These are phyloP conservation scores for Lathronympha strigana DNA, from an alignment of 2,888 invertebrate genomes.

Conservation along the genomic window DNA sequence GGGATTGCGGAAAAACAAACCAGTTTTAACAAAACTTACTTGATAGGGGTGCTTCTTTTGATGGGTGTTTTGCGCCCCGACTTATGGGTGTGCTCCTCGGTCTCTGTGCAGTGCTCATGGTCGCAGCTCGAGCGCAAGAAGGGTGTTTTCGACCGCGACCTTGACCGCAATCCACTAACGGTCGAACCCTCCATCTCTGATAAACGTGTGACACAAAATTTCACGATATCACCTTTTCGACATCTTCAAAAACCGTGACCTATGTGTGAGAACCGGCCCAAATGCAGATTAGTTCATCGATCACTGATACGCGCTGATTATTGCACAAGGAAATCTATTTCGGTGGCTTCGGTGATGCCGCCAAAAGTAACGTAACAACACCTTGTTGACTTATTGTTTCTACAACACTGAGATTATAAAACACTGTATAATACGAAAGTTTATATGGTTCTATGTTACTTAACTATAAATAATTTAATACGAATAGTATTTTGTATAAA, in stretches of 20 bases:
- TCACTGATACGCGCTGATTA: slow-evolving; percentile 57
- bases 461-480: slow-evolving; percentile 43
- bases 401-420: slow-evolving; percentile 9
- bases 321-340: slow-evolving; percentile 83
- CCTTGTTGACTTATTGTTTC: slow-evolving; percentile 38
- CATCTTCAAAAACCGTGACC: slow-evolving; percentile 52
- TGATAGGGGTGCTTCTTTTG: slow-evolving; percentile 77
- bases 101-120: slow-evolving; percentile 81
- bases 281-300: slow-evolving; percentile 58
- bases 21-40: slow-evolving; percentile 63
- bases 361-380: slow-evolving; percentile 74
- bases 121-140: slow-evolving; percentile 85
- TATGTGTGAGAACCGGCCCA: slow-evolving; percentile 53
- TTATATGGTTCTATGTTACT: slow-evolving; percentile 2
- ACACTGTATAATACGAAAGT: slow-evolving; percentile 5
- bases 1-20: slow-evolving; percentile 15
- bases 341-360: slow-evolving; percentile 78
- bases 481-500: slow-evolving; percentile 56
- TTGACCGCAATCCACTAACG: slow-evolving; percentile 85
- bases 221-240: slow-evolving; percentile 55
- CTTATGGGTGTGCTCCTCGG: slow-evolving; percentile 81
- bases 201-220: slow-evolving; percentile 41
- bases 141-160: slow-evolving; percentile 89
- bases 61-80: slow-evolving; percentile 79
- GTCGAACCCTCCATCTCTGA: slow-evolving; percentile 72